phyloP scores from a whole-genome alignment of 2,888 invertebrate genomes.

The Drosophila merina region DNA sequence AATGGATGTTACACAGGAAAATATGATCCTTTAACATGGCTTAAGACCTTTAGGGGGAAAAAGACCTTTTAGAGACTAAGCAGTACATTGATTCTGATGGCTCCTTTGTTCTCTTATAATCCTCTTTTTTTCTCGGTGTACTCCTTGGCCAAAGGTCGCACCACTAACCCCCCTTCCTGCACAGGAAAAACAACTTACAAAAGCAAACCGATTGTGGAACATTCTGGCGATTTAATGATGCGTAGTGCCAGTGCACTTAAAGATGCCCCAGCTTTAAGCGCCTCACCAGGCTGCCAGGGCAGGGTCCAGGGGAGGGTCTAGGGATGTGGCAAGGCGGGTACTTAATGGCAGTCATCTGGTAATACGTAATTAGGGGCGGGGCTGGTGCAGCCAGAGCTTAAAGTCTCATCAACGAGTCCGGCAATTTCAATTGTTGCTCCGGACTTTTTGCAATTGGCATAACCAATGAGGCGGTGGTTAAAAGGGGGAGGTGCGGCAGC shows the following conservation, averaged over 20 bases:
- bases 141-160: background rate
- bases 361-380: slow-evolving; percentile 54
- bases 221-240: slow-evolving; percentile 71
- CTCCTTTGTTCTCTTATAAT: background rate
- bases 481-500: slow-evolving; percentile 8
- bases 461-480: slow-evolving; percentile 34
- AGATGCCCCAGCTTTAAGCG: slow-evolving; percentile 53
- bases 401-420: slow-evolving; percentile 40
- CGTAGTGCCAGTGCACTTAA: slow-evolving; percentile 53
- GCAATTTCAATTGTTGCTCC: slow-evolving; percentile 39
- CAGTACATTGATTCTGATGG: background rate
- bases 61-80: background rate
- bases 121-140: background rate
- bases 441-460: slow-evolving; percentile 46
- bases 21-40: background rate
- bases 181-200: slow-evolving; percentile 21
- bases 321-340: slow-evolving; percentile 1
- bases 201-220: slow-evolving; percentile 46
- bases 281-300: background rate
- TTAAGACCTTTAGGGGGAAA: background rate
- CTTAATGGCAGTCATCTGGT: slow-evolving; percentile 65
- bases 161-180: background rate
- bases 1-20: slow-evolving; percentile 53
- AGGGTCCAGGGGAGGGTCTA: too few species aligned
- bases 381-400: slow-evolving; percentile 25